Evolutionary conservation across 2,797 vertebrate species (phyloP), one percentile per base, ranked within the genome.

Genomic region (Rhinophrynus dorsalis): DNA sequence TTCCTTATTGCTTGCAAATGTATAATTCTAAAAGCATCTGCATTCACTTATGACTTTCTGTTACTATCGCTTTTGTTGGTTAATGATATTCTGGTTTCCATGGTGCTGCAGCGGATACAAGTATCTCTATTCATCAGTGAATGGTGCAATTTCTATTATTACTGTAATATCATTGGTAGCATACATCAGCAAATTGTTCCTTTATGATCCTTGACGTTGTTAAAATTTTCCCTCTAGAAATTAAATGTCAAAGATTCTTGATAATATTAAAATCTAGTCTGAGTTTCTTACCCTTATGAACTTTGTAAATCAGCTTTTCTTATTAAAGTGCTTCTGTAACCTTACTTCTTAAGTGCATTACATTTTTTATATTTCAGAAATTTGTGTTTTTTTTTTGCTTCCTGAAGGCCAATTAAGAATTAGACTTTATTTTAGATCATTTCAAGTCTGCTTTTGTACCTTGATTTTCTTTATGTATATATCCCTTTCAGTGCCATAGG

Each of bases 1-100:
- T 72, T 70, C 17, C 27, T 27, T 44, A 56, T 65, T 20, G 10
- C 26, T 27, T 65, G 48, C 38, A 51, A 66, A 52, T 66, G 11
- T 35, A 32, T 45, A 42, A 66, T 59, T 58, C 20, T 58, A 18
- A 70, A 58, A 65, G 45, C 52, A 69, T 65, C 60, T 65, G 40
- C 51, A 30, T 20, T 64, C 51, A 56, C 52, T 44, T 57, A 64
- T 64, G 60, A 58, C 26, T 73, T 56, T 72, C 61, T 72, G 21
- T 50, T 60, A 44, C 45, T 59, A 52, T 59, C 26, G 54, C 21
- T 30, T 66, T 64, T 59, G 75, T 77, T 75, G 35, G 58, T 77
- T 79, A 80, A 75, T 68, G 30, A 67, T 74, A 80, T 79, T 81
- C 73, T 75, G 8, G 75, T 83, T 86, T 82, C 72, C 65, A 79